Evolutionary conservation across 2,797 vertebrate genomes (phyloP).

Genomic region (Hephaestus fuliginosus): DNA sequence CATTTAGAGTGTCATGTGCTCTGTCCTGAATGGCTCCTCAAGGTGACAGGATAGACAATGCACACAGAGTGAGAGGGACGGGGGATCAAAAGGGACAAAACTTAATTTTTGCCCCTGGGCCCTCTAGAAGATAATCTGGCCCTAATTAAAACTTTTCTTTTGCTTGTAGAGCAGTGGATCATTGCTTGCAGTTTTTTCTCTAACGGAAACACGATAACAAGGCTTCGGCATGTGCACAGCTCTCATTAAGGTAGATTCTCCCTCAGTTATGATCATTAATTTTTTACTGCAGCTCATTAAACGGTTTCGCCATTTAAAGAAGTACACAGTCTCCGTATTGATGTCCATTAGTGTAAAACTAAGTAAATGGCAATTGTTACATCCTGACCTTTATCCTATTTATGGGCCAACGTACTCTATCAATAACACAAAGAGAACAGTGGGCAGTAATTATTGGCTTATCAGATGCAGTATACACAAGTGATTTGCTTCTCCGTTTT

Average conservation of each 20-base stretch:
- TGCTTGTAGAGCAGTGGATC: not conserved
- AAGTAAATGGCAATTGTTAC: constrained; percentile 61
- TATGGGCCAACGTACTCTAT: constrained; percentile 61
- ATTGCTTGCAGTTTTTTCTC: constrained; percentile 9
- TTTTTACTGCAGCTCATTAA: constrained; percentile 64
- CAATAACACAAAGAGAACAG: constrained; percentile 63
- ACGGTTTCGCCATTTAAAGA: constrained; percentile 68
- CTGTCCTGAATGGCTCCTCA: not conserved
- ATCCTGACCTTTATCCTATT: constrained; percentile 76
- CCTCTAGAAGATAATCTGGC: not conserved
- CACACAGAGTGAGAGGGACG: not conserved
- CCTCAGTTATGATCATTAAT: constrained; percentile 59
- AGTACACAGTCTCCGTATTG: constrained; percentile 51
- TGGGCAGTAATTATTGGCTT: constrained; percentile 70
- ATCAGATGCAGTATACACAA: constrained; percentile 60
- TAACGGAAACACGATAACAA: constrained; percentile 36
- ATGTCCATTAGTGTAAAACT: constrained; percentile 66
- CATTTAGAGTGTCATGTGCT: too few species aligned
- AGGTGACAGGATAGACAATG: not conserved
- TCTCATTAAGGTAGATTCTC: constrained; percentile 45
- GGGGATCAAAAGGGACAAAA: not conserved
- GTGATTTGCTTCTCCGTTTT: constrained; percentile 57
- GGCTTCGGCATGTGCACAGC: not conserved
- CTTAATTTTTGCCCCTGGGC: not conserved
- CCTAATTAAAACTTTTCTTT: constrained; percentile 28